Evolutionary conservation across 2,113 vertebrate species (phyloP).

Genomic region (Eidolon helvum): DNA sequence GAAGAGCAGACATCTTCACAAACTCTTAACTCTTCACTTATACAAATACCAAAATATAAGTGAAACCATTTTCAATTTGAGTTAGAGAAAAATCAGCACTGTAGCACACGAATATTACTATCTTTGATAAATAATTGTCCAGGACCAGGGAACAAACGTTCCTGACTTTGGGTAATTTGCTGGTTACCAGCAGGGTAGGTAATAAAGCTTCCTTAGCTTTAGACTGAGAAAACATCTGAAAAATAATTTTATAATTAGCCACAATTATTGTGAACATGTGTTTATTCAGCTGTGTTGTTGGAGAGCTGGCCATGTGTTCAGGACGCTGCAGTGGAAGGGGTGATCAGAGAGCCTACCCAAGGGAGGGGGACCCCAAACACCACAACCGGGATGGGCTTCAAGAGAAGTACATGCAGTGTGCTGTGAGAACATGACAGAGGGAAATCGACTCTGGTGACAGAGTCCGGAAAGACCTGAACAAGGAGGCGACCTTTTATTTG

Average conservation of each 20-base stretch:
- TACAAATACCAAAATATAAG: background rate
- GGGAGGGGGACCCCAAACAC: too few relatives aligned
- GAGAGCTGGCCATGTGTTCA: background rate
- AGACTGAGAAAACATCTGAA: background rate
- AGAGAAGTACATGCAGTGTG: background rate
- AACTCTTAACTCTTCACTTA: conserved; percentile 6
- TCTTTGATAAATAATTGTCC: background rate
- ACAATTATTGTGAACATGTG: too few relatives aligned
- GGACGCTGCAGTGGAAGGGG: background rate
- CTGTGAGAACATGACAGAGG: background rate
- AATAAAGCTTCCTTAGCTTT: conserved; percentile 1
- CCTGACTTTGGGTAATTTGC: background rate
- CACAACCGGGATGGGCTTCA: background rate
- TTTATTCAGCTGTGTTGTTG: background rate
- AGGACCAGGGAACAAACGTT: background rate
- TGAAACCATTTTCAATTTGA: background rate
- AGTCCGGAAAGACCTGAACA: background rate
- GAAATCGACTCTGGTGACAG: background rate
- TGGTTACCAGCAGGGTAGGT: background rate
- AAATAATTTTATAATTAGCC: background rate
- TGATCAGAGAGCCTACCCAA: background rate
- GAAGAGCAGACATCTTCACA: background rate
- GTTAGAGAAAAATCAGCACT: background rate
- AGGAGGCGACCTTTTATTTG: background rate
- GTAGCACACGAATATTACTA: background rate